Evolutionary conservation across 2,797 vertebrate species (phyloP), one percentile per base, ranked within the genome.

Genomic region (Micrastur ruficollis): DNA sequence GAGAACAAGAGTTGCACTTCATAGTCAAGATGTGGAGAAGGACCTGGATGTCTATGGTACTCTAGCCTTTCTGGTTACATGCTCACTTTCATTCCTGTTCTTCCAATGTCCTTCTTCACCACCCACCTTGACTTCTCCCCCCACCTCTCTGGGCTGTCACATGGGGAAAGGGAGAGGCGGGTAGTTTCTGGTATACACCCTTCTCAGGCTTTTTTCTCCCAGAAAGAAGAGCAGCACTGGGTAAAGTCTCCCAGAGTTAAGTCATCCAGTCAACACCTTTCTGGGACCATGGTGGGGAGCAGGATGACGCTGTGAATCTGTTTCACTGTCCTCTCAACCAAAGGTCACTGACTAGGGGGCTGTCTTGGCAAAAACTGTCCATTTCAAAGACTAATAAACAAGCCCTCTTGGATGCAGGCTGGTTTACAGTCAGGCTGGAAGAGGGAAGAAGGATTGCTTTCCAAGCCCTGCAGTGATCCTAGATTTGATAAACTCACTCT

Each of bases 401-500:
- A 87, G 40, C 9, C 27, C 23, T 75, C 29, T 88, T 92, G 90
- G 65, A 47, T 66, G 53, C 49, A 95, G 14, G 4, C 4, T 65
- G 19, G 26, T 83, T 95, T 95, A 66, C 47, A 72, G 14, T 25
- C 85, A 58, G 40, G 14, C 52, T 91, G 85, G 56, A 86, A 91
- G 12, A 68, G 13, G 82, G 68, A 68, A 61, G 63, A 55, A 73
- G 31, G 29, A 70, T 49, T 89, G 40, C 46, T 67, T 83, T 95
- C 79, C 70, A 84, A 91, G 70, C 56, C 55, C 85, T 76, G 44
- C 38, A 94, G 79, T 0, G 3, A 96, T 90, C 27, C 23, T 36
- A 81, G 52, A 27, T 84, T 95, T 85, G 86, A 90, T 94, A 97
- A 96, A 86, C 17, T 11, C 23, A 36, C 12, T 93, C 29, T 88